These are phyloP conservation scores for Gallinago stenura DNA, from an alignment of 2,797 vertebrate genomes.

Conservation along the genomic window DNA sequence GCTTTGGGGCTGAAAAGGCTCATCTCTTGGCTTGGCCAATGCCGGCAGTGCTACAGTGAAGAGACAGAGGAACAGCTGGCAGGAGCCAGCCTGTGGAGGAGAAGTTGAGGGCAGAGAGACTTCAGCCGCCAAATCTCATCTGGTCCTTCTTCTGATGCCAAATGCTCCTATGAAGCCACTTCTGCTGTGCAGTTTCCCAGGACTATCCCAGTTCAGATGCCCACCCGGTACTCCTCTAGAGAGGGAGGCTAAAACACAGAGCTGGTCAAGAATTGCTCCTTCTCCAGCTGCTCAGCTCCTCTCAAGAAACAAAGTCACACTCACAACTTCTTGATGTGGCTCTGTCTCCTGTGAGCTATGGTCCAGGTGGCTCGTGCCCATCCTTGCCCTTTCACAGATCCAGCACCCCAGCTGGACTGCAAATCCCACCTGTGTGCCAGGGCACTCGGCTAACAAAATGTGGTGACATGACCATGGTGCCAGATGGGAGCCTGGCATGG, in stretches of 20 bases:
- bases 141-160: neutral
- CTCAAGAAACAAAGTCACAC: neutral
- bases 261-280: neutral
- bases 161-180: neutral
- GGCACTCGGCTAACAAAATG: neutral
- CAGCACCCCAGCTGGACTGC: neutral
- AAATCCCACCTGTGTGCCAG: neutral
- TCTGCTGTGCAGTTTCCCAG: neutral
- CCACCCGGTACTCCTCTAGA: neutral
- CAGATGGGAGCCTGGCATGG: neutral
- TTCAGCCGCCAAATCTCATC: neutral
- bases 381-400: neutral
- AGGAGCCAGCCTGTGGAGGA: neutral
- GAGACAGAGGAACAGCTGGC: neutral
- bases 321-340: neutral
- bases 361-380: neutral
- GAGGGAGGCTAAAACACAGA: neutral
- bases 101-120: neutral
- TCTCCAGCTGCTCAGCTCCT: neutral
- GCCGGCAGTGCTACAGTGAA: neutral
- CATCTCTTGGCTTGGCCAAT: neutral
- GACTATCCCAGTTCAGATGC: neutral
- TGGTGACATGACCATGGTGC: neutral
- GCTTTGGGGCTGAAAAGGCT: neutral
- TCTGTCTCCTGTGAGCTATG: neutral